Base-by-base conservation (phyloP, 2,113 vertebrate genomes). In the Terrapene triunguis region DNA sequence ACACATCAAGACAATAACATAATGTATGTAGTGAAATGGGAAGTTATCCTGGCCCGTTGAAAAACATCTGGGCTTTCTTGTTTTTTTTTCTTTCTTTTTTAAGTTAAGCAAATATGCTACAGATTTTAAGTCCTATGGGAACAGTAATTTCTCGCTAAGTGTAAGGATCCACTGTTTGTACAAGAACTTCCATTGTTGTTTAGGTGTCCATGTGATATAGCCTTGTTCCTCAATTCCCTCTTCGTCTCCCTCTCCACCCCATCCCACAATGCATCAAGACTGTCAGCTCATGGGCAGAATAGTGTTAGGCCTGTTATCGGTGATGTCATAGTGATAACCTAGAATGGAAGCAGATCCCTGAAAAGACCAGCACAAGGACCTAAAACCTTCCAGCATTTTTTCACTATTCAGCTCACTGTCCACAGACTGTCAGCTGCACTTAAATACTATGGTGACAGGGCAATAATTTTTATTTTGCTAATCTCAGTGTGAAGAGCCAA, bases 61-160 rank as follows among this genome's bases (percentile, higher is more conserved):
- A 87, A 87, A 92, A 88, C 62, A 88, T 91, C 82, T 90, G 91
- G 78, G 74, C 88, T 5, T 94, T 95, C 57, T 91, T 69, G 69
- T 57, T 88, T 88, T 19, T 19, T 84, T 85, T 3, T 44, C 62
- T 1, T 48, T 59, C 81, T 55, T 47, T 69, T 79, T 59, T 5
- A 35, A 74, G 38, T 91, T 74, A 80, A 91, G 38, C 79, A 50
- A 80, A 80, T 87, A 83, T 32, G 42, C 93, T 95, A 2, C 88
- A 80, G 88, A 80, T 89, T 91, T 24, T 1, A 0, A 10, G 44
- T 2, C 59, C 38, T 87, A 79, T 94, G 74, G 54, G 24, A 92
- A 25, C 50, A 88, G 89, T 65, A 88, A 80, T 82, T 96, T 89
- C 74, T 85, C 83, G 62, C 42, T 17, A 54, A 85, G 82, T 54